Percentiles rank a stretch among this genome's conserved stretches.
phyloP scores from a whole-genome alignment of 2,888 invertebrate species.

The Xiphydria camelus region DNA sequence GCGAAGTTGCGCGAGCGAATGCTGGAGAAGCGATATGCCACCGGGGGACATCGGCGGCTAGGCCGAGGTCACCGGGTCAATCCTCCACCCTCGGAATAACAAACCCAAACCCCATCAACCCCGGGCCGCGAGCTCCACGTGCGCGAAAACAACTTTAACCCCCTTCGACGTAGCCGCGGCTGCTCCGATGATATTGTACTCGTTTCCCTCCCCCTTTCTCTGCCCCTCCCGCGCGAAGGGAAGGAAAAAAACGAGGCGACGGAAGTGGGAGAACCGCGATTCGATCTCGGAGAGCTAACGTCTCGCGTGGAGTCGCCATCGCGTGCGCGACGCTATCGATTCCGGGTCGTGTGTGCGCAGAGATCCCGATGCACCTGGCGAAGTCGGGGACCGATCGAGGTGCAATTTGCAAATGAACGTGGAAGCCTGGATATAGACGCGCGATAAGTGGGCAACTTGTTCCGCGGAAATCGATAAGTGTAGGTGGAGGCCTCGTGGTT shows the following conservation, averaged over 20 bases:
- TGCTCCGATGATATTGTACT: slow-evolving; percentile 11
- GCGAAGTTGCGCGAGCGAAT: too few species aligned
- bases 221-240: not conserved
- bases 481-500: too few species aligned
- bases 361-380: too few species aligned
- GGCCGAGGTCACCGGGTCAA: slow-evolving; percentile 3
- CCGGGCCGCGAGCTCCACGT: slow-evolving; percentile 4
- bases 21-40: too few species aligned
- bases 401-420: slow-evolving; percentile 38
- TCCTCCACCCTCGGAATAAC: slow-evolving; percentile 2
- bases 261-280: slow-evolving; percentile 12
- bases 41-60: too few species aligned
- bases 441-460: slow-evolving; percentile 3
- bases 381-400: too few species aligned
- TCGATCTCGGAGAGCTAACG: slow-evolving; percentile 19
- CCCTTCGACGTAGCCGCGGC: slow-evolving; percentile 5
- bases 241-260: slow-evolving; percentile 2
- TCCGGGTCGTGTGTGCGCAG: too few species aligned
- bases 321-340: too few species aligned
- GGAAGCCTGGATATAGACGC: slow-evolving; percentile 27
- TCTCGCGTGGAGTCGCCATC: too few species aligned
- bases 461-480: too few species aligned
- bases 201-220: not conserved
- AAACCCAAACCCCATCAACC: slow-evolving; percentile 1
- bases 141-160: slow-evolving; percentile 9